These are phyloP conservation scores for Platichthys stellatus DNA, from an alignment of 2,113 vertebrate genomes.

Conservation along the genomic window DNA sequence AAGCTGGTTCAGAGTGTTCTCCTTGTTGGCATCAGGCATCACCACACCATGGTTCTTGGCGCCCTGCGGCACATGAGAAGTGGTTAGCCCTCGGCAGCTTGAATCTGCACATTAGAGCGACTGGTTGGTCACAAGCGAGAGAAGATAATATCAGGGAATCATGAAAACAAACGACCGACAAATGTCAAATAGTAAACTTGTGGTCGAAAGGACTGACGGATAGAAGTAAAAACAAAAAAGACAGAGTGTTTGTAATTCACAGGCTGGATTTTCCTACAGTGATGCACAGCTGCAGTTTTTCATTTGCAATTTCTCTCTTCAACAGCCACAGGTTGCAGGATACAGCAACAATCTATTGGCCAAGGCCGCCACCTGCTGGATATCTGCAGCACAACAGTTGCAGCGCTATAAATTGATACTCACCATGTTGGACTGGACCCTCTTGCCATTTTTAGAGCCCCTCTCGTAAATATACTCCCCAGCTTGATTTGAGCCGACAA, in stretches of 20 bases:
- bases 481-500: constrained; percentile 97
- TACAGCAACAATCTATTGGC: constrained; percentile 23
- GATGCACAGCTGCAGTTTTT: constrained; percentile 39
- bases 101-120: constrained; percentile 47
- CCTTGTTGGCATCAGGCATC: constrained; percentile 98
- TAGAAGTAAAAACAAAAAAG: neutral
- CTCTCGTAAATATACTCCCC: constrained; percentile 97
- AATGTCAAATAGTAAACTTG: neutral
- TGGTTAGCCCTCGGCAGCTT: constrained; percentile 47
- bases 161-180: constrained; percentile 10
- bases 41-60: constrained; percentile 98
- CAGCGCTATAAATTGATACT: constrained; percentile 14
- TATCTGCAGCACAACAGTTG: neutral
- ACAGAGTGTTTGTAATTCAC: constrained; percentile 5
- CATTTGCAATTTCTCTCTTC: constrained; percentile 9
- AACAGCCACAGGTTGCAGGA: neutral
- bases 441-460: constrained; percentile 94
- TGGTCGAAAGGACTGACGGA: neutral
- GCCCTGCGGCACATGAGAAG: constrained; percentile 82
- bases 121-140: constrained; percentile 34
- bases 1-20: constrained; percentile 96
- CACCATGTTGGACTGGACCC: constrained; percentile 99
- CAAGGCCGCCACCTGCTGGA: constrained; percentile 77
- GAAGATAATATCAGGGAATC: constrained; percentile 22
- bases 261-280: neutral